These are phyloP conservation scores for Falco punctatus DNA, from an alignment of 2,113 vertebrate species.

Conservation along the genomic window DNA sequence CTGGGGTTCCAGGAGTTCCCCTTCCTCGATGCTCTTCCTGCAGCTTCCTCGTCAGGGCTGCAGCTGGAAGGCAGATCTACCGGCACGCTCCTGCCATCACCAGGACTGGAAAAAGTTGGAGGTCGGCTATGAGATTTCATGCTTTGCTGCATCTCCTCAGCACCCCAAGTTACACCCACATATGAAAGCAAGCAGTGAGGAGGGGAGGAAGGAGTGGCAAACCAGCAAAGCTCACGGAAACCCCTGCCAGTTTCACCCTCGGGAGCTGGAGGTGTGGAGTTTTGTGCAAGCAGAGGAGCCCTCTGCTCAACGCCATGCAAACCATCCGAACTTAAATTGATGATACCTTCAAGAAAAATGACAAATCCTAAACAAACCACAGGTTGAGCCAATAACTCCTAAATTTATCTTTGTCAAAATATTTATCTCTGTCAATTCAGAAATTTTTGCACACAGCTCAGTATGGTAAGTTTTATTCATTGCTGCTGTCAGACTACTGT, in stretches of 20 bases:
- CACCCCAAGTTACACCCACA: not conserved
- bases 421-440: not conserved
- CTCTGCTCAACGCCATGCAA: not conserved
- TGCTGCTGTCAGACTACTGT: not conserved
- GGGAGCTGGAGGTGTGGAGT: not conserved
- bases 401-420: not conserved
- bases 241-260: fast-evolving
- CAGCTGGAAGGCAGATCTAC: not conserved
- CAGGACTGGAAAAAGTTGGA: not conserved
- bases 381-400: not conserved
- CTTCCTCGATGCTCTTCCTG: not conserved
- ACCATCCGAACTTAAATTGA: not conserved
- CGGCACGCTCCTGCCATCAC: fast-evolving
- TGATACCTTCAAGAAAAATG: not conserved
- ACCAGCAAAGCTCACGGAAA: not conserved
- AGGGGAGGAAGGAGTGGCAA: not conserved
- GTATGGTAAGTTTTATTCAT: not conserved
- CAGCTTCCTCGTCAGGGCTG: not conserved
- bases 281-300: not conserved
- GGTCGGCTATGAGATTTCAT: not conserved
- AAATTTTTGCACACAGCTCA: not conserved
- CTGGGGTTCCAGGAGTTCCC: not conserved
- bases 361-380: conserved; percentile 4
- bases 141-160: not conserved
- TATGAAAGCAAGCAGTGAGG: not conserved